A percentile compares a stretch with the other conserved stretches of the same genome.
Evolutionary conservation across 2,888 invertebrate species (phyloP).

Genomic region (Drosophila conformis): DNA sequence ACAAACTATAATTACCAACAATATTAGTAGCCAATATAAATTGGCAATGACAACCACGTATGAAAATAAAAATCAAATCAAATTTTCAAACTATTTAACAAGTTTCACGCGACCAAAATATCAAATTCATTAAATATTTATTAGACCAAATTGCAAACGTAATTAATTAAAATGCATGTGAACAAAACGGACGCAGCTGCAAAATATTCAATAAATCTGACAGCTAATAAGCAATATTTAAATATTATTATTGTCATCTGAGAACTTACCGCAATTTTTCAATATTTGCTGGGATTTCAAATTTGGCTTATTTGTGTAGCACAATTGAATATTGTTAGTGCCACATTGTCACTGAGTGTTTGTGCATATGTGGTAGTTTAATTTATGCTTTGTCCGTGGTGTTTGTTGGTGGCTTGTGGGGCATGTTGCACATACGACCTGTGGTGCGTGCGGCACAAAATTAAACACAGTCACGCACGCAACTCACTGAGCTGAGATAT

Average conservation of each 20-base stretch:
- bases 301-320: conserved; percentile 9
- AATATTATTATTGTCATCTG: conserved; percentile 19
- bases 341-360: background rate
- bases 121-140: conserved; percentile 34
- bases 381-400: conserved; percentile 11
- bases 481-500: conserved; percentile 70
- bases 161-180: conserved; percentile 67
- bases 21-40: conserved; percentile 8
- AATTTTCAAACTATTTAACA: conserved; percentile 62
- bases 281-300: conserved; percentile 1
- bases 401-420: conserved; percentile 6
- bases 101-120: conserved; percentile 26
- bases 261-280: conserved; percentile 46
- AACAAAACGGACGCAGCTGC: conserved; percentile 27
- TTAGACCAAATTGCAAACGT: conserved; percentile 54
- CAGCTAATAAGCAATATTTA: conserved; percentile 34
- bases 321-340: conserved; percentile 1
- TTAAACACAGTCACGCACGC: conserved; percentile 71
- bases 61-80: conserved; percentile 31
- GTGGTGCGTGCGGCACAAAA: conserved; percentile 49
- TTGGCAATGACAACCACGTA: conserved; percentile 13
- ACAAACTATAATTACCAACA: conserved; percentile 13
- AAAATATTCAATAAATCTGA: conserved; percentile 16
- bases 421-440: conserved; percentile 50
- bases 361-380: conserved; percentile 8